Conservation (phyloP, 2,888 invertebrate species). For the Hydraecia micacea region DNA sequence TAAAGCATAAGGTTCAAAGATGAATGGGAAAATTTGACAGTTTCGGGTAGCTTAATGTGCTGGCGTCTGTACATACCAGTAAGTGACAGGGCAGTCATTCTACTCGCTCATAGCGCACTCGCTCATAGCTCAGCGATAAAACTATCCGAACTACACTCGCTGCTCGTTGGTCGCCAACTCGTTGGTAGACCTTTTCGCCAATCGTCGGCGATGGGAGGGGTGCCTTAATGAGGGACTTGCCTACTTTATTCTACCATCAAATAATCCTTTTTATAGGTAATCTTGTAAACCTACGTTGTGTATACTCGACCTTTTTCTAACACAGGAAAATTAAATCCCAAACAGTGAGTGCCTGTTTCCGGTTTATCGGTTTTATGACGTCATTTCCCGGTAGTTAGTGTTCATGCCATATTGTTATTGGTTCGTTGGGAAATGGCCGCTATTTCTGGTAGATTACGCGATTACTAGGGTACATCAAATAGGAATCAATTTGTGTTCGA, state of each 20-base stretch:
- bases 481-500: constrained; percentile 39
- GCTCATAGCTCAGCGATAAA: not conserved
- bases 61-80: too few species aligned
- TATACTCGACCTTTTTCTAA: constrained; percentile 39
- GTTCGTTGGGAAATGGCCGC: constrained; percentile 8
- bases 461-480: constrained; percentile 27
- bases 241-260: not conserved
- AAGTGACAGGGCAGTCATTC: not conserved
- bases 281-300: constrained; percentile 12
- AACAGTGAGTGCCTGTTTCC: constrained; percentile 39
- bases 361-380: constrained; percentile 61
- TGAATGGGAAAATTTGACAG: too few species aligned
- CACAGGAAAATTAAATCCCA: constrained; percentile 58
- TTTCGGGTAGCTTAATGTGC: too few species aligned
- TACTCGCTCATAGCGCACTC: not conserved
- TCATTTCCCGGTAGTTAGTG: constrained; percentile 55
- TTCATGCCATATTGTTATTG: constrained; percentile 47
- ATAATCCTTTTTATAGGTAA: constrained; percentile 2
- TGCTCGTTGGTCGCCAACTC: not conserved
- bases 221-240: not conserved
- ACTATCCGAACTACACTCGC: not conserved
- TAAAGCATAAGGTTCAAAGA: too few species aligned
- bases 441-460: constrained; percentile 31
- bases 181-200: not conserved
- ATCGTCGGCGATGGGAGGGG: not conserved